phyloP scores from a whole-genome alignment of 2,113 vertebrate genomes.

The Pontoporia blainvillei region DNA sequence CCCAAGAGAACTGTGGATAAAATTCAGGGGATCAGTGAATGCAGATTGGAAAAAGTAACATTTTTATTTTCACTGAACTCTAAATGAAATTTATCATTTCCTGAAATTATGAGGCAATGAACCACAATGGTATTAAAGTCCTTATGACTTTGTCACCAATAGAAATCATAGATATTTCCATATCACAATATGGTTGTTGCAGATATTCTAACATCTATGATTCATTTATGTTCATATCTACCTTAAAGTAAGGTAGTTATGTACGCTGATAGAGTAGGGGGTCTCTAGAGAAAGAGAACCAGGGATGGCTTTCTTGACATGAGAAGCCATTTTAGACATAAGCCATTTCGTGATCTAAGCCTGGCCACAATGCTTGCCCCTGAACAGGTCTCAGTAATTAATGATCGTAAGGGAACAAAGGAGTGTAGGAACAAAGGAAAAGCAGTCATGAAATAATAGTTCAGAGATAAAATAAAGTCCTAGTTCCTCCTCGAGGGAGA shows the following conservation, averaged over 20 bases:
- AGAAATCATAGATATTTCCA: not conserved
- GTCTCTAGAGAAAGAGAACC: not conserved
- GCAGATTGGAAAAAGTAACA: not conserved
- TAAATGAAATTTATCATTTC: not conserved
- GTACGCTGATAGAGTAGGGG: not conserved
- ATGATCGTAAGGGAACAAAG: not conserved
- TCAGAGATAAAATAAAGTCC: not conserved
- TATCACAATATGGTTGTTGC: not conserved
- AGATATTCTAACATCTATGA: not conserved
- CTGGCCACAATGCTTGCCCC: not conserved
- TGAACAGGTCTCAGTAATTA: not conserved
- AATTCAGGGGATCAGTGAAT: not conserved
- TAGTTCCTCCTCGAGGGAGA: not conserved
- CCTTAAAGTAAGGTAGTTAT: not conserved
- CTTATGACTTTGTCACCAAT: not conserved
- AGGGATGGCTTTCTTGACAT: not conserved
- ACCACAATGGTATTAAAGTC: not conserved
- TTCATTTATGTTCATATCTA: not conserved
- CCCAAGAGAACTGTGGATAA: not conserved
- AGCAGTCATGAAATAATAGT: not conserved
- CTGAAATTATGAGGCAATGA: not conserved
- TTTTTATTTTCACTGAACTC: not conserved
- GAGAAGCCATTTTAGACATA: not conserved
- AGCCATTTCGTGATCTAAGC: not conserved
- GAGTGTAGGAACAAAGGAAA: not conserved